These are phyloP conservation scores for Torymus tubicola DNA, from an alignment of 2,888 invertebrate genomes.

Conservation along the genomic window DNA sequence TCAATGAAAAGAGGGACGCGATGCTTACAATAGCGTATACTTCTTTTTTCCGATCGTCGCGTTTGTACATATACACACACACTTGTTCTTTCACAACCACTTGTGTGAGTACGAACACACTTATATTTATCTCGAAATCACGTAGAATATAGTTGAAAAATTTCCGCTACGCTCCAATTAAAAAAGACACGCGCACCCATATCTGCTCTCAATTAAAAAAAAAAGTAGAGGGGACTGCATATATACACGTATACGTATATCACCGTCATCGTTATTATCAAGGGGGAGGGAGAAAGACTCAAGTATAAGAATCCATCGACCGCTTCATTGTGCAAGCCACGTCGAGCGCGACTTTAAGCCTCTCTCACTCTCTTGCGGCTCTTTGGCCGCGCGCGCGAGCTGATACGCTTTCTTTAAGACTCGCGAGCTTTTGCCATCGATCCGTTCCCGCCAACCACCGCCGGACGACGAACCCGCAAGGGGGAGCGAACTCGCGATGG, in stretches of 20 bases:
- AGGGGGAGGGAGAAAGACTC: too few species aligned
- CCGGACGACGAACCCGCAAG: slow-evolving; percentile 31
- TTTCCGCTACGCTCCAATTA: too few species aligned
- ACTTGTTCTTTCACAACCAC: slow-evolving; percentile 6
- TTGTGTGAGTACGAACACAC: too few species aligned
- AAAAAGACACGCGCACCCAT: neutral
- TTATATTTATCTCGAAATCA: too few species aligned
- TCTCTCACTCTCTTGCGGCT: neutral
- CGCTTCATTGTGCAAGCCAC: slow-evolving; percentile 3
- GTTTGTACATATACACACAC: neutral
- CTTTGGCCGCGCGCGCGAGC: neutral
- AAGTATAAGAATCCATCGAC: slow-evolving; percentile 36
- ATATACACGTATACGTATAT: too few species aligned
- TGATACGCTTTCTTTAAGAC: slow-evolving; percentile 37
- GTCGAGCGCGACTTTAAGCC: slow-evolving; percentile 23
- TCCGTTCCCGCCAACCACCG: slow-evolving; percentile 1
- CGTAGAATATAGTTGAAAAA: too few species aligned
- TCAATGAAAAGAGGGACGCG: too few species aligned
- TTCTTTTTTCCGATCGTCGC: neutral
- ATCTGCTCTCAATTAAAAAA: slow-evolving; percentile 6
- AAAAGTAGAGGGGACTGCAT: neutral
- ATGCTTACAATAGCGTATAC: neutral
- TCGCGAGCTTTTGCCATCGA: slow-evolving; percentile 47
- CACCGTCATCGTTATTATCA: too few species aligned
- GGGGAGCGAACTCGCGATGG: neutral